Evolutionary conservation across 2,888 invertebrate genomes (phyloP), one percentile per base, ranked within the genome.

Genomic region (Himalopsyche japonica): DNA sequence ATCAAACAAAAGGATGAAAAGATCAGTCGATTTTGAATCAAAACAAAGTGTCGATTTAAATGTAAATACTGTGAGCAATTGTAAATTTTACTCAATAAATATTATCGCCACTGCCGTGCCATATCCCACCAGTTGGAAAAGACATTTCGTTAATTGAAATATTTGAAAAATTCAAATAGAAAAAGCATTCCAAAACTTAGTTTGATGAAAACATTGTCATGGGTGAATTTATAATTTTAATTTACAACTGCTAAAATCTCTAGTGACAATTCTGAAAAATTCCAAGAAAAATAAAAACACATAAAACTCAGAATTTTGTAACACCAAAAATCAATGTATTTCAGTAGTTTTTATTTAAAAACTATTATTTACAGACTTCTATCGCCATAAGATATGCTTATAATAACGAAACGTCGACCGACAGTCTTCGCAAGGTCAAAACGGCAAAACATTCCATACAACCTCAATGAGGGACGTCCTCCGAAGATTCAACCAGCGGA

Each of bases 361-460:
- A 87, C 87, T 87, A 87, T 87, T 87, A 87, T 87, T 82, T 87
- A 87, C 86, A 87, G 82, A 86, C 85, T 84, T 86, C 82, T 81
- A 86, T 85, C 85, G 84, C 85, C 86, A 84, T 84, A 87, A 87
- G 87, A 87, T 86, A 81, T 82, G 83, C 86, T 85, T 85, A 85
- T 79, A 87, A 86, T 86, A 86, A 84, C 82, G 70, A 82, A 84
- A 83, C 84, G 70, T 70, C 70, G 27, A 70, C 70, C 64, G 83
- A 81, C 24, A 15, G 47, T 78, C 78, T 78, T 37, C 78, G 70
- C 78, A 24, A 78, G 47, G 47, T 47, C 78, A 78, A 27, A 37
- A 78, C 78, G 78, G 34, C 77, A 78, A 78, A 78, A 70, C 70
- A 70, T 70, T 70, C 27, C 70, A 27, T 70, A 27, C 70, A 70